phyloP scores from a whole-genome alignment of 2,888 invertebrate species.

The Thymelicus lineola region DNA sequence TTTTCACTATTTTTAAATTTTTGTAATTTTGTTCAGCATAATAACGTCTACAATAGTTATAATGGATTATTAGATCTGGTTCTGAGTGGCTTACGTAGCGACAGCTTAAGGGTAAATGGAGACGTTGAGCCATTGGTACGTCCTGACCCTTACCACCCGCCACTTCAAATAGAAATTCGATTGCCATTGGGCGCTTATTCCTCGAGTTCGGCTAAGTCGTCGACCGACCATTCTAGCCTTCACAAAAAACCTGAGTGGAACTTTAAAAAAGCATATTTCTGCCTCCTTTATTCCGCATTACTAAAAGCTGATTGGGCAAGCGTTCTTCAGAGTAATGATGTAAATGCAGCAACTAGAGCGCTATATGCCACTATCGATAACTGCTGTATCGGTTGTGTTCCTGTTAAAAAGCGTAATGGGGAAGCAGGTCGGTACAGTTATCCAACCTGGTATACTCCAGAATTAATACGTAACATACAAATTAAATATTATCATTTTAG shows the following conservation, averaged over 20 bases:
- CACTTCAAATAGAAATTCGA: too few species aligned
- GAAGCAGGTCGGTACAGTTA: neutral
- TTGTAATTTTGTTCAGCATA: too few species aligned
- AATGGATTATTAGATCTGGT: too few species aligned
- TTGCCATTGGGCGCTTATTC: constrained; percentile 10
- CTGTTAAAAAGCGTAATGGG: constrained; percentile 2
- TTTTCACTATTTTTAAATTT: too few species aligned
- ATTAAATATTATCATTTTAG: neutral
- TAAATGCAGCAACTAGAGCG: neutral
- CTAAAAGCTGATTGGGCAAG: too few species aligned
- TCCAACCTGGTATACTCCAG: neutral
- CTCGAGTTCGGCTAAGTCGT: neutral
- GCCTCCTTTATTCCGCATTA: too few species aligned
- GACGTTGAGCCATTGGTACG: too few species aligned
- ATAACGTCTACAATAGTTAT: too few species aligned
- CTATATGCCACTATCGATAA: neutral
- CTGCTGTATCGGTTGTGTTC: constrained; percentile 2
- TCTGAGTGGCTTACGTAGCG: too few species aligned
- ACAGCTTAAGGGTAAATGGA: too few species aligned
- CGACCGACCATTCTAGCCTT: neutral
- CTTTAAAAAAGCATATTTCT: constrained; percentile 9
- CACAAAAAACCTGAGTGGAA: constrained; percentile 1
- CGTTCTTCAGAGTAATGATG: too few species aligned
- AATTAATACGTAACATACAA: constrained; percentile 3
- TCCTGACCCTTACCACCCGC: too few species aligned